Evolutionary conservation across 2,113 vertebrate genomes (phyloP), one percentile per base, ranked within the genome.

Genomic region (Argyrosomus japonicus): DNA sequence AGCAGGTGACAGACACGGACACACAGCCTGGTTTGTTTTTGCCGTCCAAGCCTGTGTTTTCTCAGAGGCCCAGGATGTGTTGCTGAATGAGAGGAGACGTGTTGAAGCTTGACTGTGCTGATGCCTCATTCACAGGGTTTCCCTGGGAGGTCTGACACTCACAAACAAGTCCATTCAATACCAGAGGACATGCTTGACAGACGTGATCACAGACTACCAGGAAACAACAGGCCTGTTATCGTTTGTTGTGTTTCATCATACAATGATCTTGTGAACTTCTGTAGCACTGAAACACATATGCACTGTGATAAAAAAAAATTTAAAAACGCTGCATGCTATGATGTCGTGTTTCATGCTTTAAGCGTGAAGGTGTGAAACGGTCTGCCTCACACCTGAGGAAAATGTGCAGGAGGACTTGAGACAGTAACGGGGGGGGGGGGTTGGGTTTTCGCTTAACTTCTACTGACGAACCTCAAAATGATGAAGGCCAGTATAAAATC

Each of bases 71-170:
- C 70, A 51, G 78, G 82, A 69, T 87, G 90, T 80, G 82, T 72
- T 73, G 79, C 83, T 88, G 87, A 91, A 86, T 85, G 78, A 77
- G 76, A 62, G 36, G 61, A 70, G 88, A 92, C 95, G 50, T 91
- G 94, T 91, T 74, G 68, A 77, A 87, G 93, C 94, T 86, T 91
- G 95, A 95, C 89, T 87, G 58, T 78, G 84, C 89, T 43, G 84
- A 89, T 75, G 81, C 76, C 64, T 88, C 83, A 75, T 82, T 89
- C 77, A 62, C 80, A 69, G 56, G 67, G 63, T 84, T 86, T 86
- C 70, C 84, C 84, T 79, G 75, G 83, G 77, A 89, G 87, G 83
- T 81, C 76, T 70, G 53, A 79, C 71, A 43, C 81, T 81, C 83
- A 80, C 77, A 91, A 90, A 93, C 89, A 89, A 81, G 87, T 64